Evolutionary conservation across 2,888 invertebrate genomes (phyloP).

Genomic region (Lissonota sp.): DNA sequence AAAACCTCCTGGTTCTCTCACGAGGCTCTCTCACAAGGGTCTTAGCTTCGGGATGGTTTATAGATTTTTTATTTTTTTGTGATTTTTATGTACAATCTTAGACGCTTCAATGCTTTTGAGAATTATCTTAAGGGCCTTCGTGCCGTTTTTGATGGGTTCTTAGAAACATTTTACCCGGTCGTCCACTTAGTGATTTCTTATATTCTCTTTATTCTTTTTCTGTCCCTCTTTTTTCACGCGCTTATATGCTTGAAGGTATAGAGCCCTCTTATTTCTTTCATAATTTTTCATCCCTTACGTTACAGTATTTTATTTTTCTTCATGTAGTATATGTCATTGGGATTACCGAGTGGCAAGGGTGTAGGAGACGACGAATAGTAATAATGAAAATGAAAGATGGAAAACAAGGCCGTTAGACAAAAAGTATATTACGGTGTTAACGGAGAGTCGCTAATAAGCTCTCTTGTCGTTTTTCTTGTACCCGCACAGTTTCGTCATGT

Average conservation of each 20-base stretch:
- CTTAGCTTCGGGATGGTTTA: no score
- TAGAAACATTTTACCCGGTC: no score
- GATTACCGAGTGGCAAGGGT: background rate
- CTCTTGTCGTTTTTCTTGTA: constrained; percentile 45
- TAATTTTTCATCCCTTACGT: constrained; percentile 14
- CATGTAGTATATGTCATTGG: background rate
- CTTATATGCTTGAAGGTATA: background rate
- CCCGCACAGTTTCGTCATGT: constrained; percentile 25
- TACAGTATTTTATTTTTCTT: constrained; percentile 2
- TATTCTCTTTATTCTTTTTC: constrained; percentile 16
- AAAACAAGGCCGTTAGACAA: constrained; percentile 34
- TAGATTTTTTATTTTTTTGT: no score
- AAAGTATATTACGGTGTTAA: constrained; percentile 36
- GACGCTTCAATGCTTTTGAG: no score
- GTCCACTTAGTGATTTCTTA: background rate
- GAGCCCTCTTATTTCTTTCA: constrained; percentile 38
- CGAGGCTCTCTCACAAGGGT: no score
- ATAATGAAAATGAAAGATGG: constrained; percentile 32
- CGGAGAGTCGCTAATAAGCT: constrained; percentile 62
- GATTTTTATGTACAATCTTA: no score
- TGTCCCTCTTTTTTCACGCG: constrained; percentile 14
- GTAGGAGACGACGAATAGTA: constrained; percentile 29
- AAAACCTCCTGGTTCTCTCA: no score
- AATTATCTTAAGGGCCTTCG: no score
- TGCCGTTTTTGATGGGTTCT: no score